Evolutionary conservation across 1,140 invertebrate species (phyloP).

Genomic region (Glossosoma conforme): DNA sequence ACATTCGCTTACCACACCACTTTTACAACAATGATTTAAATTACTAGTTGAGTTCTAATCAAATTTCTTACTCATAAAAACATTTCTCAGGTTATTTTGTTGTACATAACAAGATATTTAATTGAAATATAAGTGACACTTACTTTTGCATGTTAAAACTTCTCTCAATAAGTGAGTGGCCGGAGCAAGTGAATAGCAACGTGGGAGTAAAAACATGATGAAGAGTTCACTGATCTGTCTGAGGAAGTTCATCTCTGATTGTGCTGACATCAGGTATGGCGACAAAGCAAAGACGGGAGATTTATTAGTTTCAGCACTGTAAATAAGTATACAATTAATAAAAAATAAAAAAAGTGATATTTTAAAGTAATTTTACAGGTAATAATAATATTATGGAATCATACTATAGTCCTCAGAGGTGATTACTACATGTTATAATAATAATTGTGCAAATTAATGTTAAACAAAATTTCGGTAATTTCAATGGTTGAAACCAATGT

Average conservation of each 20-base stretch:
- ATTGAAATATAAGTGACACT: slow-evolving; percentile 26
- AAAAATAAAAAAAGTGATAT: neutral
- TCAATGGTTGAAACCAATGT: no score
- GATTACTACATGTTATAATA: no score
- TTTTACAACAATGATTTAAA: no score
- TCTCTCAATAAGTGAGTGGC: slow-evolving; percentile 76
- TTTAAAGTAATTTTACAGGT: no score
- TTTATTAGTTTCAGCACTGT: slow-evolving; percentile 54
- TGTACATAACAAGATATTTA: slow-evolving; percentile 17
- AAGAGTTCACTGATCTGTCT: slow-evolving; percentile 76
- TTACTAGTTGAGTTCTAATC: no score
- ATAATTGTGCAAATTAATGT: no score
- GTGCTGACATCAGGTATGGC: slow-evolving; percentile 65
- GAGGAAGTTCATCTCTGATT: slow-evolving; percentile 75
- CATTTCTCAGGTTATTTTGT: no score
- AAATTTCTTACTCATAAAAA: no score
- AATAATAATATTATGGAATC: no score
- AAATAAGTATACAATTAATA: slow-evolving; percentile 29
- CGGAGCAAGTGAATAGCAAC: slow-evolving; percentile 71
- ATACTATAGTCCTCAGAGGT: no score
- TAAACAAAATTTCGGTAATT: no score
- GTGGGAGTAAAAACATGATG: slow-evolving; percentile 73
- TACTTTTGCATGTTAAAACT: slow-evolving; percentile 78
- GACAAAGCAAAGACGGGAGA: slow-evolving; percentile 69
- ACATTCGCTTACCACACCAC: no score